These are phyloP conservation scores for Cervus canadensis DNA, from an alignment of 2,113 vertebrate species.

Conservation along the genomic window DNA sequence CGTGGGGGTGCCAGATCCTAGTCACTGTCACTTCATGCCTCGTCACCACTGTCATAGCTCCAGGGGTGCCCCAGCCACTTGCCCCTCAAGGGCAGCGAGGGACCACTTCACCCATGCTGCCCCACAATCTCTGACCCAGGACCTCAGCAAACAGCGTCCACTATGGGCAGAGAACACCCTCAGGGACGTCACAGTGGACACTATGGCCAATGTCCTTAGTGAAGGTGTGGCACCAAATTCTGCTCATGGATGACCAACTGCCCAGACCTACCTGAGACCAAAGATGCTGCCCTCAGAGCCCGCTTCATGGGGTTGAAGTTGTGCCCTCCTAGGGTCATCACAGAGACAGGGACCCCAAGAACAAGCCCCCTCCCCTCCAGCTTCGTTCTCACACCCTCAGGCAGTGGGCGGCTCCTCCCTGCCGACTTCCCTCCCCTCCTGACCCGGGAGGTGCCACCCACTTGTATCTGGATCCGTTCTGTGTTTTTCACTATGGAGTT, in stretches of 20 bases:
- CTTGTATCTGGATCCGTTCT: not conserved
- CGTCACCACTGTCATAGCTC: accelerated
- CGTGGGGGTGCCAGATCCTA: accelerated
- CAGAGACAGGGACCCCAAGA: not conserved
- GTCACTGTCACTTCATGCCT: not conserved
- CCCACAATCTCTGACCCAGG: not conserved
- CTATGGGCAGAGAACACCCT: too few relatives aligned
- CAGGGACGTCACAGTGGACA: accelerated
- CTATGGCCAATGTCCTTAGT: accelerated
- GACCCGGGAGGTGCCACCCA: accelerated
- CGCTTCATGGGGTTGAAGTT: accelerated
- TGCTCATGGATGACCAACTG: not conserved
- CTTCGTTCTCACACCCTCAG: accelerated
- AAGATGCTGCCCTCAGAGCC: accelerated
- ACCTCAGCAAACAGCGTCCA: accelerated
- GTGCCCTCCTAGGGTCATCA: accelerated
- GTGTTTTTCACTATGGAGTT: not conserved
- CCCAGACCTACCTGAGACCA: too few relatives aligned
- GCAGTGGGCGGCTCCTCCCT: not conserved
- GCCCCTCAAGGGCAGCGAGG: not conserved
- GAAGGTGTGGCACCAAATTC: accelerated
- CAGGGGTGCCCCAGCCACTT: accelerated
- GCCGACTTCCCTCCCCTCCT: too few relatives aligned
- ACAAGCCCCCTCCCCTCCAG: not conserved
- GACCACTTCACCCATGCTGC: accelerated